These are phyloP conservation scores for Hipparchia sbordonii DNA, from an alignment of 2,888 invertebrate species.

Conservation along the genomic window DNA sequence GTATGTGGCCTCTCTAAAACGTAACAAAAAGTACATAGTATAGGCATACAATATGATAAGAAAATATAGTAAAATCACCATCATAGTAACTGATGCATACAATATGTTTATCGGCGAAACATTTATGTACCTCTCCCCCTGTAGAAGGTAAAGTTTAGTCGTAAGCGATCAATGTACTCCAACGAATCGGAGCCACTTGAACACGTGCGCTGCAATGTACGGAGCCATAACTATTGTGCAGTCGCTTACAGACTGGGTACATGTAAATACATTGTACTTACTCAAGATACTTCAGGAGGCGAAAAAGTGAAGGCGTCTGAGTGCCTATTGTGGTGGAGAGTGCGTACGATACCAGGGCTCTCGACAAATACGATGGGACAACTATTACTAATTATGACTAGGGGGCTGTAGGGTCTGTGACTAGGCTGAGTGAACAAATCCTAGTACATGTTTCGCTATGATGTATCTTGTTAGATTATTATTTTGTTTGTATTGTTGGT, in stretches of 20 bases:
- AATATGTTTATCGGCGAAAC: not conserved
- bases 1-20: not conserved
- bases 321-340: constrained; percentile 58
- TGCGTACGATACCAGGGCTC: constrained; percentile 61
- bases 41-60: not conserved
- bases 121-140: not conserved
- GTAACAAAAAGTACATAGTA: not conserved
- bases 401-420: constrained; percentile 23
- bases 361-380: constrained; percentile 50
- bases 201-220: constrained; percentile 38
- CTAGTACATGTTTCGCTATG: constrained; percentile 2
- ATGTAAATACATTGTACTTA: constrained; percentile 58
- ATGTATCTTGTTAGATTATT: not conserved
- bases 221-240: constrained; percentile 25
- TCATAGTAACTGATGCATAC: not conserved
- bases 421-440: not conserved
- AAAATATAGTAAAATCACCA: not conserved
- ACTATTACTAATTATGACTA: constrained; percentile 59
- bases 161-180: constrained; percentile 27
- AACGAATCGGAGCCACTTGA: constrained; percentile 45
- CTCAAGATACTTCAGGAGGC: constrained; percentile 58
- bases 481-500: too few relatives aligned
- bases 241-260: constrained; percentile 31
- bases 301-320: constrained; percentile 60
- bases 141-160: constrained; percentile 10